A percentile compares a stretch with the other conserved stretches of the same genome.
phyloP scores from a whole-genome alignment of 2,113 vertebrate species.

The Platichthys flesus region DNA sequence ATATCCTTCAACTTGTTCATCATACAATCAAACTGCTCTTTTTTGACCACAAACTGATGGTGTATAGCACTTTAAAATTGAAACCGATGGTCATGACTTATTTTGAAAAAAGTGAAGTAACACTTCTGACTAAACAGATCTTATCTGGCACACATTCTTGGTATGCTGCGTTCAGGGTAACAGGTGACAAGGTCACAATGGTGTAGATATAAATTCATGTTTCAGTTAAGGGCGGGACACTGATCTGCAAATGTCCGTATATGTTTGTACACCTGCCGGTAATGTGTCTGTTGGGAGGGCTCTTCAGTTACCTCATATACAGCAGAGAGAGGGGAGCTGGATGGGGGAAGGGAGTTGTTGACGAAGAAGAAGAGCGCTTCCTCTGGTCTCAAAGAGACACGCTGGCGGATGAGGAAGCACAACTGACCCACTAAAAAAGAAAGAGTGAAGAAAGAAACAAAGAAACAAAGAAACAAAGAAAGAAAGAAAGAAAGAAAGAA shows the following conservation, averaged over 20 bases:
- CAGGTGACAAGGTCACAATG: background rate
- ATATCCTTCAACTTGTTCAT: background rate
- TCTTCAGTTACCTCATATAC: conserved; percentile 91
- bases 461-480: background rate
- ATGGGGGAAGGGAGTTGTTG: conserved; percentile 96
- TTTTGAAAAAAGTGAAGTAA: conserved; percentile 17
- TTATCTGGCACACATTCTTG: background rate
- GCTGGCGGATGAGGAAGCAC: conserved; percentile 97
- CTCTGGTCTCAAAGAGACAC: conserved; percentile 94
- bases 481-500: background rate
- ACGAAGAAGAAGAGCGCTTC: conserved; percentile 98
- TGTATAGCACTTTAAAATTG: background rate
- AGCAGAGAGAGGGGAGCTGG: conserved; percentile 94
- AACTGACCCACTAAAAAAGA: conserved; percentile 90
- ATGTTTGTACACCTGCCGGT: background rate
- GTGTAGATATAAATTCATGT: background rate
- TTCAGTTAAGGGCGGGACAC: background rate
- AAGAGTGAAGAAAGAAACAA: background rate
- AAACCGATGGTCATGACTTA: too few relatives aligned
- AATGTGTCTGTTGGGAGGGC: background rate
- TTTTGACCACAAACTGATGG: background rate
- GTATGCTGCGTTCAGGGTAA: background rate
- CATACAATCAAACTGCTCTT: background rate
- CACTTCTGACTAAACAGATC: background rate
- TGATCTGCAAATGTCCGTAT: background rate